These are phyloP conservation scores for Lepas anatifera DNA, from an alignment of 2,888 invertebrate genomes.

Conservation along the genomic window DNA sequence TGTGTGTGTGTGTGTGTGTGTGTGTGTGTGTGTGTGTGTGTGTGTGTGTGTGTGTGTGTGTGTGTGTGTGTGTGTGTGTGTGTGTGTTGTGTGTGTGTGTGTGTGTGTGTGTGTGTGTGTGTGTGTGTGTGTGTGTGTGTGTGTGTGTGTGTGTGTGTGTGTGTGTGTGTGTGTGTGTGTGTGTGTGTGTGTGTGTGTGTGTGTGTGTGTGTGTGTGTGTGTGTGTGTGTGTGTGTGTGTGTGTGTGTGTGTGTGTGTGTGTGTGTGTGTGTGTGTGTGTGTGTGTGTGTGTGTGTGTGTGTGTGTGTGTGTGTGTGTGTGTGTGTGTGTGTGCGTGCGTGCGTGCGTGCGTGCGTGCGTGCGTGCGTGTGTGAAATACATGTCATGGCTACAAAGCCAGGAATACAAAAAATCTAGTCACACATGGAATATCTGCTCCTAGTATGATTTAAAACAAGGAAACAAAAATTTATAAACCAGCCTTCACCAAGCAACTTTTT, in stretches of 20 bases:
- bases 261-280: constrained; percentile 5
- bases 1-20: constrained; percentile 3
- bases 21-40: neutral
- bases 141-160: neutral
- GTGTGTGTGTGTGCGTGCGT: neutral
- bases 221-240: neutral
- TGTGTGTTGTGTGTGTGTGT: neutral
- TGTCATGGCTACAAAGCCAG: no score
- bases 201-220: neutral
- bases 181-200: neutral
- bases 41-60: neutral
- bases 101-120: neutral
- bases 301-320: neutral
- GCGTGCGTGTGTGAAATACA: neutral
- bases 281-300: constrained; percentile 1
- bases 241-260: constrained; percentile 6
- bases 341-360: neutral
- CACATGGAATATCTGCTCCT: no score
- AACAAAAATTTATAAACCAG: no score
- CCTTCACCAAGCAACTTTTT: no score
- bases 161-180: neutral
- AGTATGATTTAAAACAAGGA: no score
- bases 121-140: neutral
- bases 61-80: neutral
- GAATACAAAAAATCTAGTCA: no score